Conservation (phyloP, 2,888 invertebrate species). For the Synanthedon myopaeformis region DNA sequence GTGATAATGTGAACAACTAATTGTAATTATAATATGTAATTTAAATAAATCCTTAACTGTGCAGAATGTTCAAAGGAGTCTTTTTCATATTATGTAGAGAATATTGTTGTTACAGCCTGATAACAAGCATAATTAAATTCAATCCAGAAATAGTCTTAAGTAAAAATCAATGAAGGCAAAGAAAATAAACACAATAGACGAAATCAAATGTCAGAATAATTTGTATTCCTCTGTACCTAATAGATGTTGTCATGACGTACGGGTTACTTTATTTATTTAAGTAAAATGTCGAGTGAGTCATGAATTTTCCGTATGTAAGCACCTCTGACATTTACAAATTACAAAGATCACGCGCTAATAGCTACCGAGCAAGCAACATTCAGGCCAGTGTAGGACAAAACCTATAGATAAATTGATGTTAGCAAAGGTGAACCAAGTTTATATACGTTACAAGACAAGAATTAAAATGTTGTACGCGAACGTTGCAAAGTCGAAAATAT, state of each 20-base stretch:
- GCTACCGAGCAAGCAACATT: not conserved
- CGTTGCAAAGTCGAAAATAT: conserved; percentile 34
- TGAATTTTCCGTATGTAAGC: not conserved
- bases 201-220: not conserved
- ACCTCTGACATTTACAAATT: not conserved
- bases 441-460: no score
- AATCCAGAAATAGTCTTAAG: no score
- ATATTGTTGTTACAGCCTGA: no score
- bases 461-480: conserved; percentile 5
- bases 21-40: no score
- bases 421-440: conserved; percentile 13
- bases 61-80: no score
- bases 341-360: not conserved
- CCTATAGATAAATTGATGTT: conserved; percentile 2
- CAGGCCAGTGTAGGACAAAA: not conserved
- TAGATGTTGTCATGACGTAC: not conserved
- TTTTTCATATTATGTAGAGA: no score
- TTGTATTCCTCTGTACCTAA: not conserved
- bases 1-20: no score
- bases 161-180: no score
- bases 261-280: not conserved
- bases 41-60: no score
- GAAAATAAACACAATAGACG: no score
- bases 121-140: no score
- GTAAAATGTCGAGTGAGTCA: not conserved